Base-by-base conservation (phyloP, 2,888 invertebrate species). In the Taenaris catops region DNA sequence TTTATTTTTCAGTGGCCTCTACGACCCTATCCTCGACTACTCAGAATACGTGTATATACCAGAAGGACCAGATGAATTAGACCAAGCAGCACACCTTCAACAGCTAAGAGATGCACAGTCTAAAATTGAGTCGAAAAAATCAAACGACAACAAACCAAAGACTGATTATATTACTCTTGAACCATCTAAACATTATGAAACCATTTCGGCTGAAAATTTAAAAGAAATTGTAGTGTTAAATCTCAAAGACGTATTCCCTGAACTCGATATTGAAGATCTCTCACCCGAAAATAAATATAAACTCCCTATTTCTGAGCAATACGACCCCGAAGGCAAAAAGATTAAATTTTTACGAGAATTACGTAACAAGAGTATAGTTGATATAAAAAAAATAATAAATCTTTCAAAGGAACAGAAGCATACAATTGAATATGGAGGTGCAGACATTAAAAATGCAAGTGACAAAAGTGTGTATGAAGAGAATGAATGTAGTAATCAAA, bases 21-120 rank as follows among this genome's bases (percentile, higher is more conserved):
- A 81, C 75, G 79, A 80, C 55, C 76, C 75, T 48, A 74, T 79
- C 25, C 52, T 80, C 46, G 79, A 81, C 71, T 73, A 81, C 41
- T 63, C 58, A 52, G 79, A 80, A 58, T 65, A 67, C 44, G 57
- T 70, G 9, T 73, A 64, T 71, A 71, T 76, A 43, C 53, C 58
- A 50, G 63, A 63, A 63, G 73, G 75, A 53, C 70, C 62, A 70
- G 69, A 65, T 48, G 71, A 72, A 71, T 73, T 64, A 64, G 76
- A 69, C 71, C 76, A 55, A 49, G 67, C 60, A 62, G 76, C 68
- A 50, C 36, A 37, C 4, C 1, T 4, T 14, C 8, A 70, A 52
- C 71, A 74, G 18, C 9, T 3, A 16, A 71, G 70, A 70, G 79
- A 81, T 78, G 76, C 78, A 76, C 53, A 53, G 8, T 65, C n/a